These are phyloP conservation scores for Neodon shergylaensis DNA, from an alignment of 2,113 vertebrate genomes.

Conservation along the genomic window DNA sequence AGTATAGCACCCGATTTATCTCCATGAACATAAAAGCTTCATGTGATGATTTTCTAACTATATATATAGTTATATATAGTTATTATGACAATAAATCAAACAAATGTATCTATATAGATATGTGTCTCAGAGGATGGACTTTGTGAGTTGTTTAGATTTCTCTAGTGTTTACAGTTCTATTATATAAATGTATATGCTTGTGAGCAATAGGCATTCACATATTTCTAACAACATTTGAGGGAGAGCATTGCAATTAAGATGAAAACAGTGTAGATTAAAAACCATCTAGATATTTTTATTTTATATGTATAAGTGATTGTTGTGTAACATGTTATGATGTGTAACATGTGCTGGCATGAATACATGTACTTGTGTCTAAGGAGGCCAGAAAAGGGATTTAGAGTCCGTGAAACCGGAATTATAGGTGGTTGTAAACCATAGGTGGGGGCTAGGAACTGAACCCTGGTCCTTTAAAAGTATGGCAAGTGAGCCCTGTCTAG, in stretches of 20 bases:
- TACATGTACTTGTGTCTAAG: not conserved
- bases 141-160: not conserved
- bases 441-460: not conserved
- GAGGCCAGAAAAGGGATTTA: not conserved
- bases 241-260: not conserved
- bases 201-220: not conserved
- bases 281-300: not conserved
- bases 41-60: not conserved
- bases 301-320: not conserved
- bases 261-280: not conserved
- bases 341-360: not conserved
- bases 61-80: not conserved
- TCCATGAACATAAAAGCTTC: conserved; percentile 12
- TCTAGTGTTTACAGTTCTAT: not conserved
- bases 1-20: not conserved
- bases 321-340: not conserved
- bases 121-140: not conserved
- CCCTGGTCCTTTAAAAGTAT: too few species aligned
- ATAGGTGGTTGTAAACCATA: not conserved
- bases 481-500: not conserved
- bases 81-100: too few species aligned
- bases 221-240: not conserved
- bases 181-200: not conserved
- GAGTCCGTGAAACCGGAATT: not conserved
- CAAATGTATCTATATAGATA: not conserved